Evolutionary conservation across 2,888 invertebrate genomes (phyloP).

Genomic region (Seira musarum): DNA sequence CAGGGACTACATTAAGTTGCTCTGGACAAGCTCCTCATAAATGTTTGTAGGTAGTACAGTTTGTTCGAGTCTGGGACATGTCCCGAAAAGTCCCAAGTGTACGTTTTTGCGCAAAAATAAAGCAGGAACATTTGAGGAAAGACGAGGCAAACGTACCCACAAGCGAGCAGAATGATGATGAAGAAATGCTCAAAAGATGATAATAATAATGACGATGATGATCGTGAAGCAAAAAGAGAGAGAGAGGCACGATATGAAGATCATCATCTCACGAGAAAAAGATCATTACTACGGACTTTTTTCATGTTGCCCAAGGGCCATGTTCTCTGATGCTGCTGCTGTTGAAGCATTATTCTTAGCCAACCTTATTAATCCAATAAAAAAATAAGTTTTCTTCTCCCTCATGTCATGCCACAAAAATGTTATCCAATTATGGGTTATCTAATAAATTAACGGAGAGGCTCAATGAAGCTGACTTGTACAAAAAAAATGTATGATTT

Average conservation of each 20-base stretch:
- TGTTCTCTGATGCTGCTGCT: neutral
- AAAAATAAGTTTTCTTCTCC: slow-evolving; percentile 18
- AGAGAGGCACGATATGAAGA: neutral
- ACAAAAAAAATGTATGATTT: neutral
- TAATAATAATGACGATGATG: neutral
- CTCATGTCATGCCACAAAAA: slow-evolving; percentile 57
- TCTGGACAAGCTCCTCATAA: neutral
- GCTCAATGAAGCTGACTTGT: slow-evolving; percentile 24
- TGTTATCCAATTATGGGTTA: slow-evolving; percentile 59
- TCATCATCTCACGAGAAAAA: slow-evolving; percentile 20
- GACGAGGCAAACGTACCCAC: too few species aligned
- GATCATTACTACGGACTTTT: slow-evolving; percentile 6
- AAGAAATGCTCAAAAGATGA: neutral
- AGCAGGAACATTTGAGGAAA: too few species aligned
- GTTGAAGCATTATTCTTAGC: slow-evolving; percentile 12
- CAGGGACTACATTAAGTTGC: too few species aligned
- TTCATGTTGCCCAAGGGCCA: slow-evolving; percentile 10
- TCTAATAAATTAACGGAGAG: slow-evolving; percentile 54
- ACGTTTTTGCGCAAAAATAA: too few species aligned
- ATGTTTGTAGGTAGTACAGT: slow-evolving; percentile 13
- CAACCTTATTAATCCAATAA: slow-evolving; percentile 54
- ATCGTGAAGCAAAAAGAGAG: too few species aligned
- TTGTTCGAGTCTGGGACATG: too few species aligned
- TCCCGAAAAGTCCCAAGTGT: too few species aligned
- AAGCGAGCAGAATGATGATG: slow-evolving; percentile 31